phyloP scores from a whole-genome alignment of 2,797 vertebrate genomes.

The Pseudomugil gertrudae region DNA sequence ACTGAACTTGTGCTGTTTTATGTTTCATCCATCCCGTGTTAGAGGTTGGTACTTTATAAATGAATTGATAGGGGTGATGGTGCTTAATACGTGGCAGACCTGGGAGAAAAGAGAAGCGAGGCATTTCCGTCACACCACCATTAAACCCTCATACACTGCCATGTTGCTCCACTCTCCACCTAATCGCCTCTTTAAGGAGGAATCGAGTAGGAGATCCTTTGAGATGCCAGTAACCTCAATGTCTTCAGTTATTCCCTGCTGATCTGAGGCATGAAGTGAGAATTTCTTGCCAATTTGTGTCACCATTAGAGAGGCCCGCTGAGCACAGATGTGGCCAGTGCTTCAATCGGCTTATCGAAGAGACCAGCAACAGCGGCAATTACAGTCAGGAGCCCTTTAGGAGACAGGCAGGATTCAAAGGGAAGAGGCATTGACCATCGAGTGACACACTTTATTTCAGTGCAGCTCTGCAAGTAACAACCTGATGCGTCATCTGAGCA shows the following conservation, averaged over 20 bases:
- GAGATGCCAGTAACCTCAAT: slow-evolving; percentile 5
- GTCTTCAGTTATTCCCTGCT: slow-evolving; percentile 19
- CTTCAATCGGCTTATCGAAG: slow-evolving; percentile 5
- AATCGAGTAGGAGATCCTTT: slow-evolving; percentile 3
- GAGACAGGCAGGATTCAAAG: not conserved
- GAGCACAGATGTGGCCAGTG: slow-evolving; percentile 17
- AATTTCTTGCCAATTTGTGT: slow-evolving; percentile 38
- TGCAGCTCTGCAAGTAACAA: slow-evolving; percentile 4
- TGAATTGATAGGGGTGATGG: too few relatives aligned
- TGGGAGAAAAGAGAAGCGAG: not conserved
- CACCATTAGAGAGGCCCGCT: slow-evolving; percentile 30
- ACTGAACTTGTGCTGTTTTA: too few relatives aligned
- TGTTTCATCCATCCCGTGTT: too few relatives aligned
- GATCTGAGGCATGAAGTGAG: slow-evolving; percentile 11
- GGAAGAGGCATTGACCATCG: slow-evolving; percentile 4
- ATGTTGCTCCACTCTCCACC: slow-evolving; percentile 10
- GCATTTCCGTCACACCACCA: not conserved
- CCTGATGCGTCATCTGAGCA: not conserved
- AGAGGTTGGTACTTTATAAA: too few relatives aligned
- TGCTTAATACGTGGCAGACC: too few relatives aligned
- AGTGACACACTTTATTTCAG: slow-evolving; percentile 3
- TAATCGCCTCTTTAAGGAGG: not conserved
- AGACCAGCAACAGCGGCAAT: slow-evolving; percentile 5
- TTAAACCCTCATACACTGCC: slow-evolving; percentile 13
- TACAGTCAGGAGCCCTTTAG: not conserved